These are phyloP conservation scores for Sarcophaga bullata DNA, from an alignment of 1,140 invertebrate species.

Conservation along the genomic window DNA sequence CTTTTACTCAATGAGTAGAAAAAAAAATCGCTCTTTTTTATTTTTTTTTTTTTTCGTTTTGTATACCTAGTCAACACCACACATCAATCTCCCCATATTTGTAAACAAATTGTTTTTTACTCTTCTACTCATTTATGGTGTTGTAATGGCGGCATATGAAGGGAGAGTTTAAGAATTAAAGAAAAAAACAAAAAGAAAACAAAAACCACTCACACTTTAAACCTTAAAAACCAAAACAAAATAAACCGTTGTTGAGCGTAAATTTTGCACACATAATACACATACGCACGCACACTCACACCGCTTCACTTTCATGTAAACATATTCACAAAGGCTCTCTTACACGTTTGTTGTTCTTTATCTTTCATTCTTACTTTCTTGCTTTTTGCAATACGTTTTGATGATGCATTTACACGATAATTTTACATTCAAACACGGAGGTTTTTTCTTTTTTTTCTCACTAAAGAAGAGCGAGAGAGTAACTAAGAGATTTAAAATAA, in stretches of 20 bases:
- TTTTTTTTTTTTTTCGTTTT: not conserved
- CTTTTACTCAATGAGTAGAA: no score
- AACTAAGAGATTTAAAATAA: not conserved
- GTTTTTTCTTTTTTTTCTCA: not conserved
- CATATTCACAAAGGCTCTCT: not conserved
- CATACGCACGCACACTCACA: not conserved
- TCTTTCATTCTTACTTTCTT: not conserved
- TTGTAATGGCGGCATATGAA: not conserved
- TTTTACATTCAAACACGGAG: not conserved
- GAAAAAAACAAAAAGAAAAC: not conserved
- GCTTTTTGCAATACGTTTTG: no score
- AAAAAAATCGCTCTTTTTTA: not conserved
- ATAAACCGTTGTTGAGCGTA: constrained; percentile 6
- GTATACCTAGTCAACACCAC: not conserved
- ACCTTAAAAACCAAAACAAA: not conserved
- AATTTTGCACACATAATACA: not conserved
- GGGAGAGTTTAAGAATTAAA: not conserved
- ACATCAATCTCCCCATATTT: not conserved
- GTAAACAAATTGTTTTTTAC: not conserved
- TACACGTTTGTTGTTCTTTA: not conserved
- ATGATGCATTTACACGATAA: not conserved
- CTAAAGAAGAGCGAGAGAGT: not conserved
- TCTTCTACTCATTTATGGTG: not conserved
- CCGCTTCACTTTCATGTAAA: not conserved
- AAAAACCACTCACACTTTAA: not conserved